Evolutionary conservation across 2,113 vertebrate species (phyloP).

Genomic region (Falcunculus frontatus): DNA sequence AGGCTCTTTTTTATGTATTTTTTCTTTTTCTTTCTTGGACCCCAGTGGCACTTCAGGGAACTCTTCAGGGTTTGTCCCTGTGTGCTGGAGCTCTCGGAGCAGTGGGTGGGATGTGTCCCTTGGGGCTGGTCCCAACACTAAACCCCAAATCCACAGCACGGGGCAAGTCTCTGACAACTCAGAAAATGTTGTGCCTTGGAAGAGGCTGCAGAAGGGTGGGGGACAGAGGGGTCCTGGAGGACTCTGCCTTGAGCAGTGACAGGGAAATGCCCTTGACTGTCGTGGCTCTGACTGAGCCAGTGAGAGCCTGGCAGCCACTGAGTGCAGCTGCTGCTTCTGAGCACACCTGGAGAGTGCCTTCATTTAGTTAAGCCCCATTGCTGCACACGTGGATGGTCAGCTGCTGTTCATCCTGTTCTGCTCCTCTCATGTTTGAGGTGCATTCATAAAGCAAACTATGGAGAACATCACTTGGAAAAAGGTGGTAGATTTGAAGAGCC

Average conservation of each 20-base stretch:
- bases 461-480: background rate
- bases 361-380: accelerated
- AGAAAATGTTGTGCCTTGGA: background rate
- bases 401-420: background rate
- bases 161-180: background rate
- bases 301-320: background rate
- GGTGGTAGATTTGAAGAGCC: background rate
- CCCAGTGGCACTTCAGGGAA: background rate
- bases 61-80: background rate
- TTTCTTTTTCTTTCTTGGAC: background rate
- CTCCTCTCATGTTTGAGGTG: background rate
- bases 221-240: background rate
- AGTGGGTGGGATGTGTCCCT: background rate
- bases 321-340: background rate
- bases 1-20: too few species aligned
- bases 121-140: background rate
- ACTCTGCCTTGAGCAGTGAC: background rate
- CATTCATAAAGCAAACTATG: background rate
- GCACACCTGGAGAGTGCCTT: background rate
- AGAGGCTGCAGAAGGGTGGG: accelerated
- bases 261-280: background rate
- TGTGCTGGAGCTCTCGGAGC: background rate
- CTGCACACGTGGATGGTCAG: accelerated
- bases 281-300: accelerated
- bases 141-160: accelerated